Evolutionary conservation across 1,140 invertebrate species (phyloP), one percentile per base, ranked within the genome.

Genomic region (Stegodyphus dumicola): DNA sequence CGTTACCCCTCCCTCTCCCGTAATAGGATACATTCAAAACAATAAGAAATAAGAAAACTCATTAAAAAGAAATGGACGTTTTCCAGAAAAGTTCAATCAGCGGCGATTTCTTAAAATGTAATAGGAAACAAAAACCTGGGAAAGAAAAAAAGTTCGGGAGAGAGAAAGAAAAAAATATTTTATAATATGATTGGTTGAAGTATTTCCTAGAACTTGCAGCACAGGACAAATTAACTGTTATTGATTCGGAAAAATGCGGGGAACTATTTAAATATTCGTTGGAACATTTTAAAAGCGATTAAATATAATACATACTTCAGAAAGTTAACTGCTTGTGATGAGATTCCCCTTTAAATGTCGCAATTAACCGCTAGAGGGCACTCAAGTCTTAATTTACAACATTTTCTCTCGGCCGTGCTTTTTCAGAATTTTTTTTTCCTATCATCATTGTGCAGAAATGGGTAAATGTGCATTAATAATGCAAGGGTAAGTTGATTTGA

Each of bases 281-380:
- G 13, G 52, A 77, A 77, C 81, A 77, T 85, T 85, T 85, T 76
- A 85, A 85, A 85, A 85, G 52, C 81, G 73, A 76, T 76, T 85
- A 85, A 85, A 85, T 85, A 70, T 69, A 85, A 85, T 85, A 53
- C 81, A 85, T 60, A 76, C 70, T 77, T 76, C 48, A 70, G 53
- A 49, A 81, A 81, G 79, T 74, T 81, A 75, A 74, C 80, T 83
- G 71, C 71, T 56, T 33, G 18, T 71, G 64, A 70, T 76, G 73
- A 83, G 60, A 76, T 74, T 67, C 52, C 17, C 49, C 60, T 83
- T 65, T 75, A 83, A 85, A 77, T 70, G 81, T 77, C 60, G 81
- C 73, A 85, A 85, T 85, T 85, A 85, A 69, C 81, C 81, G 81
- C 81, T 77, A 77, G 81, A 77, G 81, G 81, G 81, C 74, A 77